Conservation (phyloP, 1,140 invertebrate species). For the Caenorhabditis briggsae region DNA sequence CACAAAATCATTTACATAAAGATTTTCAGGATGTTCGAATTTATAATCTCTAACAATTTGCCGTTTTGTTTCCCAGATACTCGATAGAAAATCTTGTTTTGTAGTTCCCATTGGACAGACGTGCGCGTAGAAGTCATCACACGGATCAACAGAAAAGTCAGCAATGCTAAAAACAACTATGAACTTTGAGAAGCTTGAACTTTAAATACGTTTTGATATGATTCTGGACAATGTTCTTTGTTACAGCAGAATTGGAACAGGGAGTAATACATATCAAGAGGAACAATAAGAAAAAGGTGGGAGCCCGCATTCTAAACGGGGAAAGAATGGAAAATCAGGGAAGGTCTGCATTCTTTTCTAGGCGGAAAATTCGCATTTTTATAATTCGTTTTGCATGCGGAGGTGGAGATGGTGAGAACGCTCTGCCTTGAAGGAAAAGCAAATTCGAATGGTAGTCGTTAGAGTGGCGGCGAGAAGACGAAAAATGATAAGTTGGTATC, state of each 20-base stretch:
- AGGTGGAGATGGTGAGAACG: too few relatives aligned
- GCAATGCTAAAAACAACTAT: not conserved
- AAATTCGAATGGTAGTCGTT: too few relatives aligned
- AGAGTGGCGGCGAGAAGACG: too few relatives aligned
- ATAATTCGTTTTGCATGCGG: too few relatives aligned
- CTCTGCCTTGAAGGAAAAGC: too few relatives aligned
- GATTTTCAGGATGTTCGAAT: not conserved
- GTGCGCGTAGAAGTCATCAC: constrained; percentile 18
- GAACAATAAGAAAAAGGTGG: not conserved
- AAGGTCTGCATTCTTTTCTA: too few relatives aligned
- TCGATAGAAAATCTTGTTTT: not conserved
- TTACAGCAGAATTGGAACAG: too few relatives aligned
- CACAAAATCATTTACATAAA: not conserved
- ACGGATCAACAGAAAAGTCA: constrained; percentile 34
- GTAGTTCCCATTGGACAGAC: not conserved
- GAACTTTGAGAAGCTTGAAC: too few relatives aligned
- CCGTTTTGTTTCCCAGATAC: not conserved
- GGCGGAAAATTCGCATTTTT: too few relatives aligned
- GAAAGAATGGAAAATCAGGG: too few relatives aligned
- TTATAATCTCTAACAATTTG: not conserved
- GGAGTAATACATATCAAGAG: not conserved
- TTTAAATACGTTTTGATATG: not conserved
- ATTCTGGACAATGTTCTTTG: not conserved
- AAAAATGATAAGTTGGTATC: too few relatives aligned
- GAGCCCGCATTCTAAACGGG: not conserved